These are phyloP conservation scores for Stichodactyla helianthus DNA, from an alignment of 64 coral and sea anemone genomes.

Conservation along the genomic window DNA sequence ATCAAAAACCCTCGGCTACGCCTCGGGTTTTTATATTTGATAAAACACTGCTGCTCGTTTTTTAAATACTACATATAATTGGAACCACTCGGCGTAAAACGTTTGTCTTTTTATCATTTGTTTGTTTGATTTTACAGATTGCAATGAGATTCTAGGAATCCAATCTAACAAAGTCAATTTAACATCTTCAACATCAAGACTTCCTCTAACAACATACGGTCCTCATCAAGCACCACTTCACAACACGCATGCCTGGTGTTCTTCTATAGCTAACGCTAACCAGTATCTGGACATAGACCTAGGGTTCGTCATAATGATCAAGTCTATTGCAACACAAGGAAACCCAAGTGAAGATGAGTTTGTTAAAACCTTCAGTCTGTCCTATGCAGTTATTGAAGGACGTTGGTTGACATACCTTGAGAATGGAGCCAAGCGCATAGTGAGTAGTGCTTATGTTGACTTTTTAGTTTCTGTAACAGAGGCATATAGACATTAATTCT, in stretches of 20 bases:
- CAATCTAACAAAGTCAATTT: constrained; percentile 1
- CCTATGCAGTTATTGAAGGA: constrained; percentile 25
- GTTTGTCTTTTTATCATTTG: not conserved
- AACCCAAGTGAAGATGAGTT: constrained; percentile 27
- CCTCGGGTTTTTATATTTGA: too few relatives aligned
- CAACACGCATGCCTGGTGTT: constrained; percentile 46
- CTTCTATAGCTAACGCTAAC: constrained; percentile 19
- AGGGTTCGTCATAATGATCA: constrained; percentile 38
- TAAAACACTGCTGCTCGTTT: too few relatives aligned
- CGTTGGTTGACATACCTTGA: constrained; percentile 25
- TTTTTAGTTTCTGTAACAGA: not conserved
- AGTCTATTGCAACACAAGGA: constrained; percentile 43
- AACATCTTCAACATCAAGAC: constrained; percentile 23
- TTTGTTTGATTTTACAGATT: constrained; percentile 3
- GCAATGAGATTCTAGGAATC: constrained; percentile 41
- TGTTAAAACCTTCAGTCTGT: constrained; percentile 37
- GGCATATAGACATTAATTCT: not conserved
- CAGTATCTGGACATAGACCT: constrained; percentile 51
- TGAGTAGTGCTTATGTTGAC: not conserved
- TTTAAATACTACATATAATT: too few relatives aligned
- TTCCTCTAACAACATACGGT: constrained; percentile 14
- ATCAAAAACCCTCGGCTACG: too few relatives aligned
- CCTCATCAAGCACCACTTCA: constrained; percentile 38
- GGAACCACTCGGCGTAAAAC: not conserved
- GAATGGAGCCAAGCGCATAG: constrained; percentile 21